Evolutionary conservation across 2,797 vertebrate species (phyloP).

Genomic region (Chaetodon trifasciatus): DNA sequence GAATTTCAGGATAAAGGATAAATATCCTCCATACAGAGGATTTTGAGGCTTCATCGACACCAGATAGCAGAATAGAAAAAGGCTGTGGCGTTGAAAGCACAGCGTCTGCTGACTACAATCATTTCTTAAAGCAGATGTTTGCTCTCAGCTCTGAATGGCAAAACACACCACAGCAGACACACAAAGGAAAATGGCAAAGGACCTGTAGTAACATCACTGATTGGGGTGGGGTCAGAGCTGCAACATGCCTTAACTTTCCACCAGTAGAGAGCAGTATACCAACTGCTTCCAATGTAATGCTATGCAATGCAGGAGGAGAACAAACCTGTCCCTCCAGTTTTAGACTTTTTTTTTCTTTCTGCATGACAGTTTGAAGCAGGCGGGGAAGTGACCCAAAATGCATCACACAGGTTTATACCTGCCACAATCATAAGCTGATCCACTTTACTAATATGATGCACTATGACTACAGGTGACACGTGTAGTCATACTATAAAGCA

Average conservation of each 20-base stretch:
- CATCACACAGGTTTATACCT: background rate
- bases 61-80: background rate
- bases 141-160: conserved; percentile 10
- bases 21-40: background rate
- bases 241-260: conserved; percentile 2
- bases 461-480: background rate
- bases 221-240: conserved; percentile 4
- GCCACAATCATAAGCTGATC: background rate
- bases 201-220: background rate
- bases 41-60: background rate
- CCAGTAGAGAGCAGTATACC: conserved; percentile 29
- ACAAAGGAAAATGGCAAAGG: background rate
- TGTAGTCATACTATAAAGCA: background rate
- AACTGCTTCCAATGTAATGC: background rate
- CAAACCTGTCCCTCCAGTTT: conserved; percentile 1
- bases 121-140: background rate
- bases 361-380: background rate
- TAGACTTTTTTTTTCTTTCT: background rate
- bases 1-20: no score
- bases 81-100: background rate
- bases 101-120: background rate
- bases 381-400: background rate
- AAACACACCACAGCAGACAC: background rate
- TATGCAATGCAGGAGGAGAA: background rate
- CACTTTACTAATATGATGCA: background rate